Evolutionary conservation across 2,113 vertebrate species (phyloP).

Genomic region (Microcebus ravelobensis): DNA sequence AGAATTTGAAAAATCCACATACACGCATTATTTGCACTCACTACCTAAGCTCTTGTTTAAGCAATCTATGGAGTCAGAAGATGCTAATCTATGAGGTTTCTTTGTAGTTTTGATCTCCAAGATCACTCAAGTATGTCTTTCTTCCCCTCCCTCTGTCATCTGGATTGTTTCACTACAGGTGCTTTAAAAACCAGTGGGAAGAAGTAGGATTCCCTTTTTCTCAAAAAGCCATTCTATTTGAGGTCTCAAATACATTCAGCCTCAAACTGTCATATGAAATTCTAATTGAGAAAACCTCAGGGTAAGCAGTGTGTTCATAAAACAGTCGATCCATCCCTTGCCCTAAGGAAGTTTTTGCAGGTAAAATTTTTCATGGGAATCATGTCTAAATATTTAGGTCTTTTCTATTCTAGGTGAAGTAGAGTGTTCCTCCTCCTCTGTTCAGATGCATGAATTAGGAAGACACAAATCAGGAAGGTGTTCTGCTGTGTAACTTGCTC

Average conservation of each 20-base stretch:
- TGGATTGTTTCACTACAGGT: no score
- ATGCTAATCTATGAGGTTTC: neutral
- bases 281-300: neutral
- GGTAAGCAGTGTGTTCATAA: neutral
- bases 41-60: neutral
- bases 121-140: neutral
- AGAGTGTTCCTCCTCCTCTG: neutral
- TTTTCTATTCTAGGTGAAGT: neutral
- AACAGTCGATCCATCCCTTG: neutral
- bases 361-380: neutral
- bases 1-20: neutral
- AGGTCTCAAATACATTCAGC: neutral
- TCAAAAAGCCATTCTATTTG: neutral
- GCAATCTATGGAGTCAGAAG: neutral
- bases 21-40: neutral
- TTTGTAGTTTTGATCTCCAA: neutral
- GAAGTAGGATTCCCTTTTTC: neutral
- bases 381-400: neutral
- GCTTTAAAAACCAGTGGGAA: neutral
- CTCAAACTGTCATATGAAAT: conserved; percentile 8
- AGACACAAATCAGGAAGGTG: conserved; percentile 3
- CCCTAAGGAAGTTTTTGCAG: neutral
- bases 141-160: no score
- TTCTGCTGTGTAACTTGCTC: neutral
- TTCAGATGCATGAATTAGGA: neutral